phyloP scores from a whole-genome alignment of 2,113 vertebrate genomes.

The Rhinopomastus cyanomelas region DNA sequence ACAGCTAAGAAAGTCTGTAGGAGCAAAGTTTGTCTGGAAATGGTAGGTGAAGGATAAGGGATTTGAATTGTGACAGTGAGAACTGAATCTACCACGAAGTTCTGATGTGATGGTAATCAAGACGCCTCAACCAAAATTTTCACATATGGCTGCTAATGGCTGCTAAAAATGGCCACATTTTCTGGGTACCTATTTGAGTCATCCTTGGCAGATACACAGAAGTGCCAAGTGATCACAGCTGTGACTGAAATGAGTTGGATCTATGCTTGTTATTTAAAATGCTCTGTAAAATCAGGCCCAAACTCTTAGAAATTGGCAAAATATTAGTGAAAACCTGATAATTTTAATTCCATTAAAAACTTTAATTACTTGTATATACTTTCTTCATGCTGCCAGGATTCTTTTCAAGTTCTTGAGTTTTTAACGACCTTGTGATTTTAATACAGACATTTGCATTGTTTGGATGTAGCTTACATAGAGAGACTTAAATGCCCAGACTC shows the following conservation, averaged over 20 bases:
- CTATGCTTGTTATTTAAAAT: slow-evolving; percentile 43
- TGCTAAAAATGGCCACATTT: slow-evolving; percentile 59
- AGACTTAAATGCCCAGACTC: not conserved
- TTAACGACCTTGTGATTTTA: not conserved
- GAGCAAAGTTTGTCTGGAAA: not conserved
- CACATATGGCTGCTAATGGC: slow-evolving; percentile 50
- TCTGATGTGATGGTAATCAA: slow-evolving; percentile 37
- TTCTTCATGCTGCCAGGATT: not conserved
- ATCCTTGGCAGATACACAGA: slow-evolving; percentile 49
- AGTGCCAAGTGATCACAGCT: slow-evolving; percentile 59
- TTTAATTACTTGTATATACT: not conserved
- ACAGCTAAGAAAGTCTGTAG: not conserved
- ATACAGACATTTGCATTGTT: not conserved
- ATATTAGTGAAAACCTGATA: not conserved
- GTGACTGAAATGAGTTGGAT: slow-evolving; percentile 51
- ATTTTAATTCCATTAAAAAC: not conserved
- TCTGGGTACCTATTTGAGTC: slow-evolving; percentile 59
- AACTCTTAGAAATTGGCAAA: slow-evolving; percentile 4
- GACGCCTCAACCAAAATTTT: slow-evolving; percentile 49
- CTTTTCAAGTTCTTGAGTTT: not conserved
- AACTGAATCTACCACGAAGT: slow-evolving; percentile 36
- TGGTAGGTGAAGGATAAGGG: not conserved
- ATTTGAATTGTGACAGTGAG: not conserved
- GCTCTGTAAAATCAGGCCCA: slow-evolving; percentile 9
- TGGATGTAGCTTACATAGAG: not conserved